Evolutionary conservation across 1,140 invertebrate species (phyloP).

Genomic region (Tetramorium alpestre): DNA sequence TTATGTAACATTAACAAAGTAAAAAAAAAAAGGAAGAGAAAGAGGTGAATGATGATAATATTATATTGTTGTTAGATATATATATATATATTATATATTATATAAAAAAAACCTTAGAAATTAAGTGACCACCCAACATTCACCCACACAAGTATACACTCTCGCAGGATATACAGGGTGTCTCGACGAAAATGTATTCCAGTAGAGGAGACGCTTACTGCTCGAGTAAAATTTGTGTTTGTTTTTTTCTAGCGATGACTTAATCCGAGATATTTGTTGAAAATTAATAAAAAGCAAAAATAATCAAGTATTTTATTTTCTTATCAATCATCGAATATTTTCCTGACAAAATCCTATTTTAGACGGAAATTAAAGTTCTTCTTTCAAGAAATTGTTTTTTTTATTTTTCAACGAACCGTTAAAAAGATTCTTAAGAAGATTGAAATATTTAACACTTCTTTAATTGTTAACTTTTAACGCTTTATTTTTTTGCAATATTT

Average conservation of each 20-base stretch:
- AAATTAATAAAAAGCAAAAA: slow-evolving; percentile 59
- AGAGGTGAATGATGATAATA: slow-evolving; percentile 80
- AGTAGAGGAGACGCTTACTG: slow-evolving; percentile 61
- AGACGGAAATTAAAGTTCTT: background rate
- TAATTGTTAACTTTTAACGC: background rate
- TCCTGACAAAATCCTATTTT: background rate
- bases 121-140: slow-evolving; percentile 74
- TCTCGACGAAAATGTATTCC: slow-evolving; percentile 59
- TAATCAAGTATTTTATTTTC: slow-evolving; percentile 39
- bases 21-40: slow-evolving; percentile 51
- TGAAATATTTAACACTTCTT: background rate
- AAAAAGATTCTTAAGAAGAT: background rate
- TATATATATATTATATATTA: slow-evolving; percentile 80
- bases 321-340: slow-evolving; percentile 5
- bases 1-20: slow-evolving; percentile 78
- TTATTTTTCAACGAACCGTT: background rate
- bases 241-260: slow-evolving; percentile 57
- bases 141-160: slow-evolving; percentile 64
- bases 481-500: background rate
- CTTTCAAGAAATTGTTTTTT: background rate
- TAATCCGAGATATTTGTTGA: slow-evolving; percentile 57
- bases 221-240: slow-evolving; percentile 57
- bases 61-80: slow-evolving; percentile 85
- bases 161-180: slow-evolving; percentile 61
- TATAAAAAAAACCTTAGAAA: slow-evolving; percentile 78